Evolutionary conservation across 2,888 invertebrate genomes (phyloP).

Genomic region (Conomelus anceps): DNA sequence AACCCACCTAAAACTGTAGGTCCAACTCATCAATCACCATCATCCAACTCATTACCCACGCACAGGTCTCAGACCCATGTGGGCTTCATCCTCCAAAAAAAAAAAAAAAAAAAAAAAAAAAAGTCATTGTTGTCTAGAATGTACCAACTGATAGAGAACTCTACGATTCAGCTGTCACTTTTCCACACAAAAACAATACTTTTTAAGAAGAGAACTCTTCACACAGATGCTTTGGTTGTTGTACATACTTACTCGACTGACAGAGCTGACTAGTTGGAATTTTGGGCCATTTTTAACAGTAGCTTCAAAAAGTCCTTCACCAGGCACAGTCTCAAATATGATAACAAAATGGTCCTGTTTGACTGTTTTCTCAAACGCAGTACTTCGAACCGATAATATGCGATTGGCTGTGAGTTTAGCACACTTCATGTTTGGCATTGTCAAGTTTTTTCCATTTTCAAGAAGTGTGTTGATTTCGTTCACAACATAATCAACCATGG

Average conservation of each 20-base stretch:
- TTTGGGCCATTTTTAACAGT: constrained; percentile 45
- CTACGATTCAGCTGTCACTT: neutral
- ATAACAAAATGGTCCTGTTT: constrained; percentile 53
- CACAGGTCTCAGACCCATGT: no score
- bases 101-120: no score
- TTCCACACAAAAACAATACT: constrained; percentile 50
- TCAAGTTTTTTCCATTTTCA: constrained; percentile 14
- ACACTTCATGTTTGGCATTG: constrained; percentile 42
- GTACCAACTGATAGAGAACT: neutral
- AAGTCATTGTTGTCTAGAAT: neutral
- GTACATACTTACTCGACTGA: constrained; percentile 56
- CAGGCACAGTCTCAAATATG: constrained; percentile 61
- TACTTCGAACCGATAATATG: constrained; percentile 46
- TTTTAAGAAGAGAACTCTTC: constrained; percentile 47
- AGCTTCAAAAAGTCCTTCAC: constrained; percentile 61
- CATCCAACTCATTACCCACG: no score
- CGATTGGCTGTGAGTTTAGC: constrained; percentile 48
- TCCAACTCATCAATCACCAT: no score
- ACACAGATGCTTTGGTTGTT: constrained; percentile 48
- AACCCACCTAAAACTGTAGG: no score
- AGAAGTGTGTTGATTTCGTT: constrained; percentile 27
- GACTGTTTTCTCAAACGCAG: constrained; percentile 44
- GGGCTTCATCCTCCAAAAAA: no score
- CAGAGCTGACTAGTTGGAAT: constrained; percentile 50
- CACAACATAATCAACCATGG: constrained; percentile 27